phyloP scores from a whole-genome alignment of 2,888 invertebrate genomes.

The Patella depressa region DNA sequence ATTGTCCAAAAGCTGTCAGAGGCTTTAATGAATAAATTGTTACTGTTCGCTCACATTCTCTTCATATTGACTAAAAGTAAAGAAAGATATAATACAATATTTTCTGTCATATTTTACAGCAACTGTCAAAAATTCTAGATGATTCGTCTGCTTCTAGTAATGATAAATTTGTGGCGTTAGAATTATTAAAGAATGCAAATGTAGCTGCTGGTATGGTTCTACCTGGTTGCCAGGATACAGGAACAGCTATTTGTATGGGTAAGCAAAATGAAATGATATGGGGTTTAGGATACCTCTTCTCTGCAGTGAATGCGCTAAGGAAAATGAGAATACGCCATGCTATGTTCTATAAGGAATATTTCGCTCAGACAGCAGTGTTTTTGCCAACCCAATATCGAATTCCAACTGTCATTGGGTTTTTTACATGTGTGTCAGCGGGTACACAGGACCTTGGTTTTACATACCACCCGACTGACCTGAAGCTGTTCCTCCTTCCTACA shows the following conservation, averaged over 20 bases:
- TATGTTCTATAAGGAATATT: no score
- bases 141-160: slow-evolving; percentile 70
- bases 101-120: slow-evolving; percentile 51
- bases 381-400: no score
- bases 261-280: slow-evolving; percentile 16
- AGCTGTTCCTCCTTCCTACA: no score
- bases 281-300: no score
- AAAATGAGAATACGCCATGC: no score
- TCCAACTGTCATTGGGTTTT: no score
- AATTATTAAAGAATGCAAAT: slow-evolving; percentile 71
- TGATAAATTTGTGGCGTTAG: slow-evolving; percentile 71
- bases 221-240: slow-evolving; percentile 72
- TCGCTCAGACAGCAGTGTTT: no score
- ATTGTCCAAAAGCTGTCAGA: no score
- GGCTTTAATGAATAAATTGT: neutral
- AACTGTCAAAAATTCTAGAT: slow-evolving; percentile 69
- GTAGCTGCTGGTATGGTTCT: slow-evolving; percentile 71
- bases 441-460: no score
- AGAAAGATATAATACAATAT: neutral
- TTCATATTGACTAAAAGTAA: neutral
- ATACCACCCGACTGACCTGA: no score
- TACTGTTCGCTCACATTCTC: neutral
- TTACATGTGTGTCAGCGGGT: no score
- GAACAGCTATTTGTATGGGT: slow-evolving; percentile 72
- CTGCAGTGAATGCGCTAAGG: no score